These are phyloP conservation scores for Leiothrix lutea DNA, from an alignment of 2,113 vertebrate genomes.

Conservation along the genomic window DNA sequence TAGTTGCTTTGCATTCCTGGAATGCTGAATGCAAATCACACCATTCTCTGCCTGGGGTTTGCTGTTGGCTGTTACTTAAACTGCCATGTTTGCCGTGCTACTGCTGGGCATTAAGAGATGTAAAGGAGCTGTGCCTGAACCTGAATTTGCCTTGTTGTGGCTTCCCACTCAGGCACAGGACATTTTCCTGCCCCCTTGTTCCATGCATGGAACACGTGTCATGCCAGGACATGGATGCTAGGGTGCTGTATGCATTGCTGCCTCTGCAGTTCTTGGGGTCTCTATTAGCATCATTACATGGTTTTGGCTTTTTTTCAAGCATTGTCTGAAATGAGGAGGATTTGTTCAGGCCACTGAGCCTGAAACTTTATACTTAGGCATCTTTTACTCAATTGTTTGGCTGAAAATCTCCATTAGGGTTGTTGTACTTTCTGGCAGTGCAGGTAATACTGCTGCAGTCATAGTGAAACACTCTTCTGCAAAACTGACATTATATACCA, in stretches of 20 bases:
- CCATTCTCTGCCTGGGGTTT: not conserved
- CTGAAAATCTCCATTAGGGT: not conserved
- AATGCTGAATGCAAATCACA: not conserved
- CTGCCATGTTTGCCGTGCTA: not conserved
- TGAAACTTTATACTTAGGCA: not conserved
- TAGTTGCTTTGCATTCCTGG: not conserved
- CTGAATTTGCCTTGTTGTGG: not conserved
- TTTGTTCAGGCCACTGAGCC: not conserved
- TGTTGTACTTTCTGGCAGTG: not conserved
- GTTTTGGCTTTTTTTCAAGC: not conserved
- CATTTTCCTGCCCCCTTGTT: not conserved
- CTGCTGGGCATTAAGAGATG: not conserved
- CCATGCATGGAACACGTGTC: fast-evolving
- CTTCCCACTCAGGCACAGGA: not conserved
- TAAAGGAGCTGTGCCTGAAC: not conserved
- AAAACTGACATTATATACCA: not conserved
- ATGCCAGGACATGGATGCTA: too few relatives aligned
- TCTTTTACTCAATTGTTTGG: not conserved
- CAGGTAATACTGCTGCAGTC: not conserved
- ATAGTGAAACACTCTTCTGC: not conserved
- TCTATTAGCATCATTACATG: not conserved
- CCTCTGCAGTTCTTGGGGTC: not conserved
- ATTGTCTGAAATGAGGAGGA: not conserved
- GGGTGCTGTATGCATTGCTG: not conserved
- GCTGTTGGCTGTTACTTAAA: not conserved